These are phyloP conservation scores for Apeira syringaria DNA, from an alignment of 2,888 invertebrate genomes.

Conservation along the genomic window DNA sequence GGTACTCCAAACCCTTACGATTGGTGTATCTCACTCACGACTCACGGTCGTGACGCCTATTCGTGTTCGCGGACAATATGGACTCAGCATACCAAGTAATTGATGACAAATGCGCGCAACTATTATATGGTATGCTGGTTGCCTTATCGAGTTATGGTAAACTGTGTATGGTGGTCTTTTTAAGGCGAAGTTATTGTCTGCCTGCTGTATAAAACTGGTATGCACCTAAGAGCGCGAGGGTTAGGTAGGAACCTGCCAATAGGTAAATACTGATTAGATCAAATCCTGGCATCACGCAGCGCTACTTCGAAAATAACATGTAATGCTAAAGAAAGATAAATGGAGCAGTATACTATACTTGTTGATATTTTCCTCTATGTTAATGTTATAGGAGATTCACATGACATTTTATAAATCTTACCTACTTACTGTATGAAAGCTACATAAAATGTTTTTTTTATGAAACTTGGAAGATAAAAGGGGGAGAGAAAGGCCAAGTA, in stretches of 20 bases:
- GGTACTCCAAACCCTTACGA: constrained; percentile 19
- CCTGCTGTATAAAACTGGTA: background rate
- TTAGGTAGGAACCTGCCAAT: too few relatives aligned
- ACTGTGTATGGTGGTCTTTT: constrained; percentile 1
- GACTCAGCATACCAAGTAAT: constrained; percentile 32
- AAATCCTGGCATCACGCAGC: background rate
- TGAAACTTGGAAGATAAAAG: too few relatives aligned
- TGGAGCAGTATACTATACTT: too few relatives aligned
- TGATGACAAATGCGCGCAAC: constrained; percentile 24
- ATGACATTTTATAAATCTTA: too few relatives aligned
- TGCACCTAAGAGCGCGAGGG: too few relatives aligned
- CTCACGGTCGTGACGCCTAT: constrained; percentile 26
- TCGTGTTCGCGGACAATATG: constrained; percentile 26
- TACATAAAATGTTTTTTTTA: too few relatives aligned
- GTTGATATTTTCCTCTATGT: too few relatives aligned
- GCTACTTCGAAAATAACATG: background rate
- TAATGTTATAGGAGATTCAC: too few relatives aligned
- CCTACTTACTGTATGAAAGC: too few relatives aligned
- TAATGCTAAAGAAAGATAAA: too few relatives aligned
- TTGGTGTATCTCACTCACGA: constrained; percentile 27
- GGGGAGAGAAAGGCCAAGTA: too few relatives aligned
- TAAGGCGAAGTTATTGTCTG: constrained; percentile 2
- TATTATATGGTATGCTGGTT: constrained; percentile 14
- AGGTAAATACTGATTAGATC: too few relatives aligned
- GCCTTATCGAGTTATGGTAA: constrained; percentile 8